Conservation (phyloP, 2,113 vertebrate species). For the Megalops atlanticus region DNA sequence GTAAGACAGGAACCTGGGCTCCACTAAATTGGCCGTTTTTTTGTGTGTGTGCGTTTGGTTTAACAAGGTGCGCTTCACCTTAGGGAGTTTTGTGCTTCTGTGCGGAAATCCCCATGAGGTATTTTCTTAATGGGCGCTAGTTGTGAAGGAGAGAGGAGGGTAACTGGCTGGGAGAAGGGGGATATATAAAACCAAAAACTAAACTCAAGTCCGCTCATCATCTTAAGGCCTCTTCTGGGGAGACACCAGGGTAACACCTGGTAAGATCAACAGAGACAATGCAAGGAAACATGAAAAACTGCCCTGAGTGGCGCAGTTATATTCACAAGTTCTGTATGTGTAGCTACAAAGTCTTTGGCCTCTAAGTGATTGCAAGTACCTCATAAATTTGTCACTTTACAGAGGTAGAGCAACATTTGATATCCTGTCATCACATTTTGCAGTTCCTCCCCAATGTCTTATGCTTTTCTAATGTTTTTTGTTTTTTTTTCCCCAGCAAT, state of each 20-base stretch:
- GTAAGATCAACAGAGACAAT: background rate
- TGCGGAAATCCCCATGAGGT: constrained; percentile 9
- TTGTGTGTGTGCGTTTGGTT: background rate
- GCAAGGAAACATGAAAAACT: too few species aligned
- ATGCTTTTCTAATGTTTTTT: background rate
- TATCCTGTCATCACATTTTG: background rate
- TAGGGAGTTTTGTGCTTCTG: constrained; percentile 28
- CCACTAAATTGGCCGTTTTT: constrained; percentile 42
- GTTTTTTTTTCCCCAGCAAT: background rate
- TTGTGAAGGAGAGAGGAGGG: background rate
- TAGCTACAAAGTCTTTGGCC: background rate
- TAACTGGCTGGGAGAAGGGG: background rate
- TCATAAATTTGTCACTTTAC: background rate
- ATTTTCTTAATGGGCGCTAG: background rate
- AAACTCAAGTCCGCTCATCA: background rate
- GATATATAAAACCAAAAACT: background rate
- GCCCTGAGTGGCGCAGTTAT: too few species aligned
- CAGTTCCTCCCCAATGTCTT: too few species aligned
- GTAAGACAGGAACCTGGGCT: constrained; percentile 45
- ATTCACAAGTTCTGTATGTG: too few species aligned
- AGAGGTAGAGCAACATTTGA: background rate
- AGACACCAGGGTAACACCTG: background rate
- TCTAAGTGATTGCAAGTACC: background rate
- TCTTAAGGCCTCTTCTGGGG: background rate
- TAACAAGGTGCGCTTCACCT: constrained; percentile 42